Percentiles rank a stretch among this genome's conserved stretches.
Conservation (phyloP, 2,113 vertebrate genomes). For the Poecilia latipinna region DNA sequence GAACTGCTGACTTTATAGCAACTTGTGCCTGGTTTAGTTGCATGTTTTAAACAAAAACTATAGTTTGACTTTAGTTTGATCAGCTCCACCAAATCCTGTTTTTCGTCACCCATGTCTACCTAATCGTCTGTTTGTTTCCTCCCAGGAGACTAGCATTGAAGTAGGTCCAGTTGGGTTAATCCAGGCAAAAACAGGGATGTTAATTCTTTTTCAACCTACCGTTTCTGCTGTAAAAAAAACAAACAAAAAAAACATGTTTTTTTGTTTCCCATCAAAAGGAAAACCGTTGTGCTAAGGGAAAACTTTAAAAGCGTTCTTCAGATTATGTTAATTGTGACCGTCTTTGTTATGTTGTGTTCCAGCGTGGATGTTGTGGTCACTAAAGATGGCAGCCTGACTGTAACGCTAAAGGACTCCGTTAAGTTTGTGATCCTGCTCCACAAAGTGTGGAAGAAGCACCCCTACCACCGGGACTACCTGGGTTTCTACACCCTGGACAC, state of each 20-base stretch:
- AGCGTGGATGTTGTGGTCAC: constrained; percentile 86
- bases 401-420: constrained; percentile 84
- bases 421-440: constrained; percentile 92
- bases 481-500: constrained; percentile 91
- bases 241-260: not conserved
- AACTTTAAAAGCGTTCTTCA: not conserved
- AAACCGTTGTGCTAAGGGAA: not conserved
- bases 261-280: not conserved
- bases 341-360: constrained; percentile 22
- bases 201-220: not conserved
- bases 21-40: not conserved
- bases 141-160: not conserved
- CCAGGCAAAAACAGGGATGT: not conserved
- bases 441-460: constrained; percentile 89
- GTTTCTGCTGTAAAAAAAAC: not conserved
- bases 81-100: not conserved
- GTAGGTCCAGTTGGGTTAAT: not conserved
- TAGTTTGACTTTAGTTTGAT: too few relatives aligned
- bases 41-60: not conserved
- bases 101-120: not conserved
- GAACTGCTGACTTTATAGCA: not conserved
- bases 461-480: constrained; percentile 87
- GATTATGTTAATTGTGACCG: not conserved
- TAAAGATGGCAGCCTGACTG: constrained; percentile 82
- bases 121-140: too few relatives aligned